Base-by-base conservation (phyloP, 2,888 invertebrate genomes). In the Eledona agricola region DNA sequence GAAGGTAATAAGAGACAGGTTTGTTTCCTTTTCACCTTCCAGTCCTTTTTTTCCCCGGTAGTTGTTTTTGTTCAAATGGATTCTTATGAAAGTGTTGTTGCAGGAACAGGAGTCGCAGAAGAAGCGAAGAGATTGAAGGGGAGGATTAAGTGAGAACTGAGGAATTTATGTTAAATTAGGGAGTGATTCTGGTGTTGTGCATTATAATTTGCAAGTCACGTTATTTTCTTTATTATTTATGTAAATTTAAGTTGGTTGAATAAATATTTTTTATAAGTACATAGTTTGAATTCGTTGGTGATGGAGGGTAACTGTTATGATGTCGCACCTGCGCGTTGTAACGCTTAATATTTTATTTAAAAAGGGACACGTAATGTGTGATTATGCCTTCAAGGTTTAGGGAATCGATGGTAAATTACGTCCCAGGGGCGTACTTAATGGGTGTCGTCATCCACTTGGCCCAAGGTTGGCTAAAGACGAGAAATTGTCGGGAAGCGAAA, bases 1-100 rank as follows among this genome's bases (percentile, higher is more conserved):
- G 76, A 93, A 92, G 87, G 93, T 90, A 81, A 77, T 63, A 66
- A 46, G 47, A 25, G 50, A 64, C 63, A 73, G 72, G 71, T 50
- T 47, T 26, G 46, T 52, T 23, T 38, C 29, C 16, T 52, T 22
- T 59, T 62, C 57, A 35, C 38, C 20, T 26, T 26, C 61, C 53
- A n/a, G n/a, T n/a, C n/a, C n/a, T n/a, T 54, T 55, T 59, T 54
- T 54, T 57, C 25, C 28, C 32, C 60, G 46, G 11, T 35, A 26
- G 20, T 17, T n/a, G n/a, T n/a, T n/a, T n/a, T n/a, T n/a, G n/a
- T n/a, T n/a, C n/a, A n/a, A n/a, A n/a, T n/a, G 20, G 9, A 7
- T 25, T 9, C 11, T 5, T 17, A n/a, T 43, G 11, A 35, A 45
- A 40, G 38, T 46, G 52, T 58, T 52, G 15, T 73, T 72, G 34